These are phyloP conservation scores for Calliopsis andreniformis DNA, from an alignment of 1,140 invertebrate species.

Conservation along the genomic window DNA sequence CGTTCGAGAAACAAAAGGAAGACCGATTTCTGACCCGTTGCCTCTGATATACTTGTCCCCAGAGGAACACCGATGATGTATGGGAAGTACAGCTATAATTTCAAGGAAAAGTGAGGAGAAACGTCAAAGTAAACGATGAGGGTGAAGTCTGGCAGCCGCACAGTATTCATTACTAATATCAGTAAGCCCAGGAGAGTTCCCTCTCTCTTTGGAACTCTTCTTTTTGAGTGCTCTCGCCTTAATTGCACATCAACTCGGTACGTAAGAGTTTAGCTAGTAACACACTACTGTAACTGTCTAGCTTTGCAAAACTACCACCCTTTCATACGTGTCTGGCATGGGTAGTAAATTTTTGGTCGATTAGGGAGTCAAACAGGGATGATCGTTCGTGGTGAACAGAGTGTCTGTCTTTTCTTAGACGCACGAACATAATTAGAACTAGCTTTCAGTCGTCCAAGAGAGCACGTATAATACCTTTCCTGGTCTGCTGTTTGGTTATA, in stretches of 20 bases:
- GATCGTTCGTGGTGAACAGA: too few relatives aligned
- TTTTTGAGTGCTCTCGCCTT: slow-evolving; percentile 9
- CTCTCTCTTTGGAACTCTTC: neutral
- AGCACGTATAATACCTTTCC: too few relatives aligned
- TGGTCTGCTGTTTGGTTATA: too few relatives aligned
- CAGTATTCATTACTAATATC: slow-evolving; percentile 48
- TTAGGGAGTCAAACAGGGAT: too few relatives aligned
- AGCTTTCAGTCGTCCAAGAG: too few relatives aligned
- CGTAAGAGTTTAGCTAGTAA: neutral
- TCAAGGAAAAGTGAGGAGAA: slow-evolving; percentile 17
- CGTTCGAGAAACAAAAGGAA: slow-evolving; percentile 1
- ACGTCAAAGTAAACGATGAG: slow-evolving; percentile 37
- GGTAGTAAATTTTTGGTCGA: neutral
- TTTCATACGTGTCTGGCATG: neutral
- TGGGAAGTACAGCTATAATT: slow-evolving; percentile 28
- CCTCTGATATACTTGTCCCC: slow-evolving; percentile 17
- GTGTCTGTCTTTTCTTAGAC: too few relatives aligned
- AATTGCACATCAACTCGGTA: slow-evolving; percentile 14
- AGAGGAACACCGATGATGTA: slow-evolving; percentile 10
- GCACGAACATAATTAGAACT: too few relatives aligned
- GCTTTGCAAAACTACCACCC: neutral
- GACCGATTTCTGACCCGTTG: slow-evolving; percentile 9
- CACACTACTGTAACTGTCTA: neutral
- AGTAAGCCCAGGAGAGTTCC: slow-evolving; percentile 4
- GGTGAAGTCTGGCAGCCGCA: slow-evolving; percentile 30